Percentiles rank a stretch among this genome's conserved stretches.
Conservation (phyloP, 2,113 vertebrate species). For the Gopherus evgoodei region DNA sequence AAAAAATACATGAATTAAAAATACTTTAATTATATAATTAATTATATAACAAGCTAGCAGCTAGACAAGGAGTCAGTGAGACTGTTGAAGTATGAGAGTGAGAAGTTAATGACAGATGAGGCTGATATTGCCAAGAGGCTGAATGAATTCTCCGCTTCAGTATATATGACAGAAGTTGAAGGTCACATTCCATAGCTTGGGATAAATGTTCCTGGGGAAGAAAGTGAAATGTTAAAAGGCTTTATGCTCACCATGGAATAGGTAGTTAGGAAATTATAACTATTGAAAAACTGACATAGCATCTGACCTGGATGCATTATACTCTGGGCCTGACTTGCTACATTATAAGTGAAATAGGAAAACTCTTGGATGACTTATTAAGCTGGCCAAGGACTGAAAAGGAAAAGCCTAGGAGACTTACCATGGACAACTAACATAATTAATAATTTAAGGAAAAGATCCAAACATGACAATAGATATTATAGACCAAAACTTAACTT, state of each 20-base stretch:
- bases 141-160: constrained; percentile 29
- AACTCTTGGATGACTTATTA: constrained; percentile 1
- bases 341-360: neutral
- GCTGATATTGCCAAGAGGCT: constrained; percentile 46
- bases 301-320: constrained; percentile 10
- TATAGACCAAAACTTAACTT: constrained; percentile 22
- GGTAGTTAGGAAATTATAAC: constrained; percentile 47
- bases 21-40: constrained; percentile 3
- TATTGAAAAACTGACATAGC: constrained; percentile 44
- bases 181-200: constrained; percentile 46
- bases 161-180: constrained; percentile 49
- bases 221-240: constrained; percentile 50
- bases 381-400: neutral
- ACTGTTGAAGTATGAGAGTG: constrained; percentile 32
- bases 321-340: neutral
- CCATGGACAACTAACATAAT: neutral
- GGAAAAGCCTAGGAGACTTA: neutral
- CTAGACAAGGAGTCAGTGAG: constrained; percentile 5
- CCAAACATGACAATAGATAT: neutral
- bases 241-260: constrained; percentile 43
- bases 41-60: neutral
- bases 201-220: constrained; percentile 54
- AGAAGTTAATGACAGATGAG: constrained; percentile 52
- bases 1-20: constrained; percentile 33
- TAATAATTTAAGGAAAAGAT: constrained; percentile 13